Evolutionary conservation across 2,113 vertebrate species (phyloP).

Genomic region (Ptyas mucosa): DNA sequence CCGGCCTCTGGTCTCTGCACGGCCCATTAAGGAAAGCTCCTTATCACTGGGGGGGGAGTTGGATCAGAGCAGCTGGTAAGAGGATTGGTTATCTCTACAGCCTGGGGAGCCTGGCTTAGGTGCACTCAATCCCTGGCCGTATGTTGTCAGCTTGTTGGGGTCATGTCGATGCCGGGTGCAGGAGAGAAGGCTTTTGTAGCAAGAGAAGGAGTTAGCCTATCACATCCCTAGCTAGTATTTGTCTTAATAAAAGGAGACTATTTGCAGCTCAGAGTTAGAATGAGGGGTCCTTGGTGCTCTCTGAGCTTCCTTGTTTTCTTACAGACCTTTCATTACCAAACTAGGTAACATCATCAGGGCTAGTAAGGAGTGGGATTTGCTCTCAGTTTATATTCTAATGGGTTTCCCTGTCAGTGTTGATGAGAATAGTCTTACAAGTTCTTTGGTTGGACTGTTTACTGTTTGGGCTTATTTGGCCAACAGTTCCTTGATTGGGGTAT

Average conservation of each 20-base stretch:
- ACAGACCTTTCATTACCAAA: background rate
- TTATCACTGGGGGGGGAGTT: background rate
- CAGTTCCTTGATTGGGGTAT: background rate
- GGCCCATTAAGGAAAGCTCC: constrained; percentile 23
- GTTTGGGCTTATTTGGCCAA: background rate
- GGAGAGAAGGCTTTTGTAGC: background rate
- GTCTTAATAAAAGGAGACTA: background rate
- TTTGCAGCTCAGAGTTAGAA: background rate
- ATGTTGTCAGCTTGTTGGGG: background rate
- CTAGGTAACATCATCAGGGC: background rate
- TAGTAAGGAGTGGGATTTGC: background rate
- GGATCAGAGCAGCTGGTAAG: constrained; percentile 7
- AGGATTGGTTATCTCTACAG: constrained; percentile 27
- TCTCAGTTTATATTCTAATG: background rate
- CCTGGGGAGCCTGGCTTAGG: background rate
- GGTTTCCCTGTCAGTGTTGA: background rate
- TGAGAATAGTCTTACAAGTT: background rate
- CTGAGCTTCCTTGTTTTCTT: background rate
- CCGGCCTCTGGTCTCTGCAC: background rate
- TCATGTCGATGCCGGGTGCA: background rate
- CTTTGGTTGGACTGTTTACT: background rate
- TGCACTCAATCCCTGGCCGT: constrained; percentile 4
- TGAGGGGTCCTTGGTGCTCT: background rate
- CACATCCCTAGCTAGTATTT: background rate
- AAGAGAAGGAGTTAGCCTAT: background rate